Percentiles rank a stretch among this genome's conserved stretches.
phyloP scores from a whole-genome alignment of 2,113 vertebrate genomes.

The Python bivittatus region DNA sequence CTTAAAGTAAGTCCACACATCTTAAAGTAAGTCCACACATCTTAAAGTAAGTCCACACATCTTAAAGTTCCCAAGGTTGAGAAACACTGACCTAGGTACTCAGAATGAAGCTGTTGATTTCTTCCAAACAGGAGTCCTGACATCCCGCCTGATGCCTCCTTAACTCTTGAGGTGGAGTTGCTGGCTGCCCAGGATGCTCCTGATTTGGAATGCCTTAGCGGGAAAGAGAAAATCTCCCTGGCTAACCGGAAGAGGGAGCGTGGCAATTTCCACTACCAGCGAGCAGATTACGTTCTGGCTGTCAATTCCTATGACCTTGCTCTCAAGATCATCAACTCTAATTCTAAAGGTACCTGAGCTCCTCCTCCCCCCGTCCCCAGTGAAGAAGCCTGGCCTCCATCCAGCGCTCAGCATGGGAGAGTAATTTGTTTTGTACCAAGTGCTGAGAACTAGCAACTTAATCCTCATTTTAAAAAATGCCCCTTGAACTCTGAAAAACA shows the following conservation, averaged over 20 bases:
- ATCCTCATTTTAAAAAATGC: not conserved
- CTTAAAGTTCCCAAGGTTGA: no score
- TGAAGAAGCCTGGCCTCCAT: not conserved
- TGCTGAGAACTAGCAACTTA: not conserved
- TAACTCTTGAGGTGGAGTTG: conserved; percentile 86
- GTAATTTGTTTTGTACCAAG: not conserved
- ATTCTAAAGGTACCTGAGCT: conserved; percentile 84
- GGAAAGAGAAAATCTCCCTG: conserved; percentile 79
- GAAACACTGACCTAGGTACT: no score
- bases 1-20: no score
- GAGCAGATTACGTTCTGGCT: conserved; percentile 87
- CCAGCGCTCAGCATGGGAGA: not conserved
- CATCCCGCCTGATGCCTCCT: conserved; percentile 76
- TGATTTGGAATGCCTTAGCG: conserved; percentile 85
- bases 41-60: no score
- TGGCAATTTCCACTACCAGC: conserved; percentile 90
- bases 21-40: no score
- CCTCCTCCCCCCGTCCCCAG: no score
- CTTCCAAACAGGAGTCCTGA: conserved; percentile 72
- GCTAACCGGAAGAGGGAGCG: conserved; percentile 88
- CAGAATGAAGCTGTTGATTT: not conserved
- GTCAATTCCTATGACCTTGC: conserved; percentile 93
- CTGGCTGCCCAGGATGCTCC: conserved; percentile 77
- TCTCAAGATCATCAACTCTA: conserved; percentile 86
- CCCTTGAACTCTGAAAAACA: not conserved